phyloP scores from a whole-genome alignment of 1,140 invertebrate genomes.

The Melitaea cinxia region DNA sequence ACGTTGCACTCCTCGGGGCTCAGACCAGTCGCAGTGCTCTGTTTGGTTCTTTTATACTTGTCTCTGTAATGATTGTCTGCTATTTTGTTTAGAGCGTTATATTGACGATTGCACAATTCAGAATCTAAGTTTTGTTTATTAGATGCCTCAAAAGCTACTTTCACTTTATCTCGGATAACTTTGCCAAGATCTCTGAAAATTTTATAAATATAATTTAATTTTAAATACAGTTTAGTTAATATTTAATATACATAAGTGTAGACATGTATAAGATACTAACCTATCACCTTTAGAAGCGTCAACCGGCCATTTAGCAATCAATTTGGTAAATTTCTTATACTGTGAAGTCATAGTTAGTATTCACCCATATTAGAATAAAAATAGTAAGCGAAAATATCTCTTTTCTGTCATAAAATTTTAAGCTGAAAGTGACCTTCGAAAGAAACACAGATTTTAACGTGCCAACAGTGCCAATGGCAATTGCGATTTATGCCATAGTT shows the following conservation, averaged over 20 bases:
- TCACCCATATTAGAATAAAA: slow-evolving; percentile 19
- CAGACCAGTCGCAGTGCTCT: slow-evolving; percentile 86
- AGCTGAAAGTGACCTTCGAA: not conserved
- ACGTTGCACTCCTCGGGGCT: slow-evolving; percentile 86
- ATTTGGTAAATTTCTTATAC: slow-evolving; percentile 88
- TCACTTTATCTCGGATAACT: slow-evolving; percentile 87
- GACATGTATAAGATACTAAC: slow-evolving; percentile 74
- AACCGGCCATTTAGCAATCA: slow-evolving; percentile 91
- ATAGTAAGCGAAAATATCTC: not conserved
- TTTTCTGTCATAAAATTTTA: not conserved
- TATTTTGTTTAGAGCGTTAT: slow-evolving; percentile 86
- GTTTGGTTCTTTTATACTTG: slow-evolving; percentile 83
- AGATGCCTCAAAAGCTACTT: slow-evolving; percentile 84
- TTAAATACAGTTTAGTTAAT: not conserved
- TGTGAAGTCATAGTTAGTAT: slow-evolving; percentile 82
- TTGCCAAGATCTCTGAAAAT: slow-evolving; percentile 89
- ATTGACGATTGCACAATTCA: slow-evolving; percentile 85
- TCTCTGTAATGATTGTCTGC: slow-evolving; percentile 87
- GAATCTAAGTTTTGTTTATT: slow-evolving; percentile 81
- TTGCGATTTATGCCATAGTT: no score
- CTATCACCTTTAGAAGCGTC: slow-evolving; percentile 87
- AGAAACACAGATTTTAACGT: not conserved
- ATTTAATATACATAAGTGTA: slow-evolving; percentile 4
- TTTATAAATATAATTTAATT: slow-evolving; percentile 2
- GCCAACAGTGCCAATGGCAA: not conserved